These are phyloP conservation scores for Tachysurus fulvidraco DNA, from an alignment of 2,113 vertebrate species.

Conservation along the genomic window DNA sequence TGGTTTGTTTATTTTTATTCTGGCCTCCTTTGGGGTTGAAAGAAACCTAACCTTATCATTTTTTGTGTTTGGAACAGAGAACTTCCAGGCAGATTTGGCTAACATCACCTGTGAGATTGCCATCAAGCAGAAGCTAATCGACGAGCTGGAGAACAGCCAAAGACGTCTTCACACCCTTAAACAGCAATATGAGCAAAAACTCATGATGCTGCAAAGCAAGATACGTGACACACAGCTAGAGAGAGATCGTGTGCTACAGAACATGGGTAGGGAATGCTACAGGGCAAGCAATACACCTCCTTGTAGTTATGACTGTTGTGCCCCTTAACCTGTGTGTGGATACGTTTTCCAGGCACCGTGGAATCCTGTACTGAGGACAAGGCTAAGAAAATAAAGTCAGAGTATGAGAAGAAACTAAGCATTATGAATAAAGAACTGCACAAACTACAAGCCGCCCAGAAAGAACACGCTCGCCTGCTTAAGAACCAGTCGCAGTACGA, in stretches of 20 bases:
- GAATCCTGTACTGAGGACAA: conserved; percentile 93
- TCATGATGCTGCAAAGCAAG: conserved; percentile 95
- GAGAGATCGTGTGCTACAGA: conserved; percentile 93
- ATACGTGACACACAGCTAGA: conserved; percentile 94
- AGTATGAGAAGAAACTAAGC: conserved; percentile 94
- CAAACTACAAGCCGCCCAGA: conserved; percentile 91
- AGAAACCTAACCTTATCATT: not conserved
- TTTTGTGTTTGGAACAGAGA: conserved; percentile 64
- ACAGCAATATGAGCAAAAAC: conserved; percentile 94
- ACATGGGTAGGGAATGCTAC: conserved; percentile 79
- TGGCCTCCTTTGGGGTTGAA: not conserved
- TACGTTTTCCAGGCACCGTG: conserved; percentile 77
- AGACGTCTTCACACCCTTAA: conserved; percentile 91
- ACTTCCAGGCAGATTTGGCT: conserved; percentile 93
- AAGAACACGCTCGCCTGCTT: conserved; percentile 91
- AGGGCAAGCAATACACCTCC: not conserved
- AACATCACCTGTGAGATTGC: conserved; percentile 99
- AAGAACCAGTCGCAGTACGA: conserved; percentile 97
- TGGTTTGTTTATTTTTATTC: conserved; percentile 12
- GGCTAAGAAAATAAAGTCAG: conserved; percentile 87
- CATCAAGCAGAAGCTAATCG: conserved; percentile 98
- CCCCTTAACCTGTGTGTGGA: not conserved
- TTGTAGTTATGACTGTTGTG: not conserved
- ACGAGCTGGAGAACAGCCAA: conserved; percentile 97
- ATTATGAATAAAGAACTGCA: conserved; percentile 96